Conservation (phyloP, 1,140 invertebrate genomes). For the Drosophila santomea region DNA sequence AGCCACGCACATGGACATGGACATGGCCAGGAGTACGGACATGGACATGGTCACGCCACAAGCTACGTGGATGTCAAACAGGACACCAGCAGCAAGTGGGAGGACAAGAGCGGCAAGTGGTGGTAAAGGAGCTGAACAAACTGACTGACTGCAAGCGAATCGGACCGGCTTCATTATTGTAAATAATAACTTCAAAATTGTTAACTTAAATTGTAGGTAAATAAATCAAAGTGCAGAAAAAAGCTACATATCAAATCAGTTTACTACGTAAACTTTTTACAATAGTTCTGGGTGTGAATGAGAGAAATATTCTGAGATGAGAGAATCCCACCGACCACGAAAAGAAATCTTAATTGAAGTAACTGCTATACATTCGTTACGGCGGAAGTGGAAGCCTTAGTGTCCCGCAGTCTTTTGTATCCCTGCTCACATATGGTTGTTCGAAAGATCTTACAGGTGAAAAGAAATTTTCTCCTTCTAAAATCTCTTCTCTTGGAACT, state of each 20-base stretch:
- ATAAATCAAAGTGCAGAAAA: constrained; percentile 23
- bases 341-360: too few species aligned
- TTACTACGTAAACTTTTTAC: too few species aligned
- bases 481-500: not conserved
- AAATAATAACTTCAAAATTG: constrained; percentile 6
- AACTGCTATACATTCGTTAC: not conserved
- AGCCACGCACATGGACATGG: constrained; percentile 30
- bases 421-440: not conserved
- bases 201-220: not conserved
- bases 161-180: constrained; percentile 3
- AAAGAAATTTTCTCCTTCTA: too few species aligned
- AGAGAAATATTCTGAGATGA: not conserved
- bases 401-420: not conserved
- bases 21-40: constrained; percentile 37
- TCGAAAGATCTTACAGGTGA: not conserved
- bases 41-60: constrained; percentile 67
- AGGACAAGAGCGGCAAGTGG: constrained; percentile 61
- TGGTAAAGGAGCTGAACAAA: constrained; percentile 25
- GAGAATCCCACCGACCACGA: not conserved
- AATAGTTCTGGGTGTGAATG: not conserved
- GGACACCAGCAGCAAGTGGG: constrained; percentile 60
- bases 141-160: not conserved
- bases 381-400: not conserved
- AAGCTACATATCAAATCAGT: too few species aligned
- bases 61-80: constrained; percentile 75